phyloP scores from a whole-genome alignment of 2,113 vertebrate species.

The Excalfactoria chinensis region DNA sequence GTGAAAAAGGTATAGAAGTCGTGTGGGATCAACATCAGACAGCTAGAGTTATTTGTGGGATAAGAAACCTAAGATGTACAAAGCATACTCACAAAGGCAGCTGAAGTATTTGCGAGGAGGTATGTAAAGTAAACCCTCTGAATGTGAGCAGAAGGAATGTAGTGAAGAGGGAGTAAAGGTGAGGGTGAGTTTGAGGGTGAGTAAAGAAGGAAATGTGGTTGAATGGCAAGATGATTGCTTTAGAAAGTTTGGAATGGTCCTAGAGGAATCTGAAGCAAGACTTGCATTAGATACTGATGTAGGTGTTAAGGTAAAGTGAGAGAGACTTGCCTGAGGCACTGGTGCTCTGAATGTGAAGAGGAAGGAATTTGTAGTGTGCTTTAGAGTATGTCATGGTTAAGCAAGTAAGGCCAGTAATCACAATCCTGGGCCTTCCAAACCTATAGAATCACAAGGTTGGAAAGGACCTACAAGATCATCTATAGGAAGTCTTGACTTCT shows the following conservation, averaged over 20 bases:
- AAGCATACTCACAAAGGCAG: background rate
- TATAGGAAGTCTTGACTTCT: background rate
- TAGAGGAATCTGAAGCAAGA: background rate
- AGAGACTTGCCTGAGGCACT: background rate
- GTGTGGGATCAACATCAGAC: background rate
- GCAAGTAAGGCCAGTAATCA: background rate
- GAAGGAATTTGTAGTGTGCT: background rate
- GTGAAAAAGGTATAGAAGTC: background rate
- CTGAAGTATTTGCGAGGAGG: background rate
- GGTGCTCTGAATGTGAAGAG: background rate
- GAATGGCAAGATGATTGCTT: background rate
- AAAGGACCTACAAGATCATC: too few relatives aligned
- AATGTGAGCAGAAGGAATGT: background rate
- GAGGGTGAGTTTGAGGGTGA: background rate
- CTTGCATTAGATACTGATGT: background rate
- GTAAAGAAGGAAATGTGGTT: background rate
- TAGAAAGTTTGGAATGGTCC: background rate
- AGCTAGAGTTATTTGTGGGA: background rate
- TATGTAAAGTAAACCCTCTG: background rate
- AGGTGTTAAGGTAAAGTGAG: background rate
- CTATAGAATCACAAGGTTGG: background rate
- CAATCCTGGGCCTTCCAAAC: background rate
- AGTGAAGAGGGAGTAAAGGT: background rate
- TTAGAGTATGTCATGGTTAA: background rate
- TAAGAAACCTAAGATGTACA: accelerated